phyloP scores from a whole-genome alignment of 1,140 invertebrate species.

The Chelonus insularis region DNA sequence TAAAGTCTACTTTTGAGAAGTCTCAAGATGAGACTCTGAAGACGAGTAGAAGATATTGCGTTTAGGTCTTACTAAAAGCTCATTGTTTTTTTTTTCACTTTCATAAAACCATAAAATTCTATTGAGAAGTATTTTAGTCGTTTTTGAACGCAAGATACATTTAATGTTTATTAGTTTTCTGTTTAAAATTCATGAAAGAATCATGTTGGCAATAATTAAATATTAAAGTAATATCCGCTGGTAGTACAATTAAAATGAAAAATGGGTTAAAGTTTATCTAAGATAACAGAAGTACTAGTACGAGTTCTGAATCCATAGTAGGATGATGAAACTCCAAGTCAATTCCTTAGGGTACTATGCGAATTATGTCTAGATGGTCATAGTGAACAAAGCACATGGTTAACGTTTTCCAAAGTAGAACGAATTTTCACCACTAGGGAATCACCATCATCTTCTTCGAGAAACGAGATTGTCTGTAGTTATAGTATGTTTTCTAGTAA shows the following conservation, averaged over 20 bases:
- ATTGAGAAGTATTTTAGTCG: background rate
- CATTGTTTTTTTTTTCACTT: background rate
- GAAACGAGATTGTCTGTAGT: slow-evolving; percentile 6
- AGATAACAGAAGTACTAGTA: background rate
- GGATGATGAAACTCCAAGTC: slow-evolving; percentile 9
- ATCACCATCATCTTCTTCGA: background rate
- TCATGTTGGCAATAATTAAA: slow-evolving; percentile 1
- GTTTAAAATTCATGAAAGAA: background rate
- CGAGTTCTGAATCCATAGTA: slow-evolving; percentile 1
- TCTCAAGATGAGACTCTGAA: slow-evolving; percentile 20
- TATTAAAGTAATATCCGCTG: background rate
- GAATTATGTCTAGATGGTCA: slow-evolving; percentile 18
- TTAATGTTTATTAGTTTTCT: background rate
- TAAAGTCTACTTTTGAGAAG: slow-evolving; percentile 23
- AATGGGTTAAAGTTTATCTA: background rate
- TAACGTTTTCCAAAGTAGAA: background rate
- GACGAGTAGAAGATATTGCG: slow-evolving; percentile 19
- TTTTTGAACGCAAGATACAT: background rate
- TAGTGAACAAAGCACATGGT: background rate
- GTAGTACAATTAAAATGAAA: slow-evolving; percentile 4
- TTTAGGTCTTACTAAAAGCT: slow-evolving; percentile 10
- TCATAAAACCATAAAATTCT: background rate
- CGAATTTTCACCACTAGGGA: background rate
- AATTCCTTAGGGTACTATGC: slow-evolving; percentile 9
- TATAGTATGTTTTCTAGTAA: background rate